Evolutionary conservation across 2,113 vertebrate species (phyloP).

Genomic region (Psettodes erumei): DNA sequence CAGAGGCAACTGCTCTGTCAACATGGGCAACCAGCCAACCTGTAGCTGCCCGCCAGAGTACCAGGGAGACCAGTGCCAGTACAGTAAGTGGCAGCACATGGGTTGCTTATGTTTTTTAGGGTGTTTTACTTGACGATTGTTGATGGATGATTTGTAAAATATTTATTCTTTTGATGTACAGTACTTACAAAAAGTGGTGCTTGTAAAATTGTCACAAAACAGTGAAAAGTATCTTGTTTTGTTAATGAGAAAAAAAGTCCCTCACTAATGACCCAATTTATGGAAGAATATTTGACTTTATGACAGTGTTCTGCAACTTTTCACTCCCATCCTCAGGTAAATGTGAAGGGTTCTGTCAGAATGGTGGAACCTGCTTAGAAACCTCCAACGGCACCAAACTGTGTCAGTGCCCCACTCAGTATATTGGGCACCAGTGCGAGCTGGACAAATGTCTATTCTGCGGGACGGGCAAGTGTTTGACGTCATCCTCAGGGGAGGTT

Average conservation of each 20-base stretch:
- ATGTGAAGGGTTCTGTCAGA: conserved; percentile 91
- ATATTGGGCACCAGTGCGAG: conserved; percentile 86
- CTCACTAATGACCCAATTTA: background rate
- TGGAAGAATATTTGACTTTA: background rate
- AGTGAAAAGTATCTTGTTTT: background rate
- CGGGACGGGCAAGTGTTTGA: conserved; percentile 87
- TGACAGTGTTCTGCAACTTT: background rate
- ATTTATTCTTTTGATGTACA: background rate
- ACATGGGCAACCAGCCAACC: conserved; percentile 93
- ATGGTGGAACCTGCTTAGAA: conserved; percentile 88
- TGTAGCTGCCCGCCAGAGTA: conserved; percentile 87
- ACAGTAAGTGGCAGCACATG: conserved; percentile 86
- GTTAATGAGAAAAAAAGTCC: background rate
- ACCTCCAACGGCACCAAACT: conserved; percentile 82
- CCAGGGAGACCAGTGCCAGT: conserved; percentile 95
- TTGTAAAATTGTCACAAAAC: background rate
- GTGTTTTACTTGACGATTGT: background rate
- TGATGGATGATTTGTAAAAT: background rate
- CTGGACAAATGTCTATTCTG: conserved; percentile 91
- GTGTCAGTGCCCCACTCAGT: conserved; percentile 87
- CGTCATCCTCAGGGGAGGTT: conserved; percentile 81
- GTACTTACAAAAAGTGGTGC: background rate
- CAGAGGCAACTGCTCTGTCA: conserved; percentile 91
- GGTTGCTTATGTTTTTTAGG: background rate
- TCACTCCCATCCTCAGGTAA: conserved; percentile 77